Evolutionary conservation across 1,140 invertebrate genomes (phyloP), one percentile per base, ranked within the genome.

Genomic region (Onthophagus taurus): DNA sequence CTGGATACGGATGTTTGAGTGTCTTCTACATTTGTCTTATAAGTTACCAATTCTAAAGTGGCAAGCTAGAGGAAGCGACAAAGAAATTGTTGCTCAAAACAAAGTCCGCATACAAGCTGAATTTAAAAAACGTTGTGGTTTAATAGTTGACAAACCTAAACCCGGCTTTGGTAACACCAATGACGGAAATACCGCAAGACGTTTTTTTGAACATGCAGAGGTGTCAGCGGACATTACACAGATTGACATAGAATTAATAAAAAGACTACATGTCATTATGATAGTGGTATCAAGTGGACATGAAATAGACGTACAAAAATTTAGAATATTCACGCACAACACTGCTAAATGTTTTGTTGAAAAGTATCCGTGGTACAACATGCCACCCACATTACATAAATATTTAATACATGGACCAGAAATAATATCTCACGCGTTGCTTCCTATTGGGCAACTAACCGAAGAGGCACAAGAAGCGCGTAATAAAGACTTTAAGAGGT

Each of bases 361-460:
- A 23, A 26, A 17, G 26, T 50, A 47, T 35, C 37, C 44, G 11
- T 50, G 48, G 33, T 50, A 47, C 38, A 46, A 43, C 23, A 50
- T 47, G 39, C 44, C 48, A 18, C 39, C 44, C 17, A 46, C 38
- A 23, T 24, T 46, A 19, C 39, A 35, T 24, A 50, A 50, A 41
- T 46, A 34, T 31, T 21, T 50, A 9, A 35, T 47, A 19, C 38
- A 38, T 35, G 43, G 43, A 4, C 21, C 38, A 29, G 30, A 42
- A 31, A 46, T 46, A 20, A 42, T 47, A 2, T 21, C 37, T 26
- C 18, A n/a, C n/a, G 37, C 39, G 5, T 38, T 47, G 17, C 31
- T 50, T 16, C 48, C 44, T 34, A 46, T 50, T 39, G 37, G 44
- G 3, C 37, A 48, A 33, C 24, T 44, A 19, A 48, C 24, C 16